Evolutionary conservation across 2,113 vertebrate genomes (phyloP).

Genomic region (Bothrops jararaca): DNA sequence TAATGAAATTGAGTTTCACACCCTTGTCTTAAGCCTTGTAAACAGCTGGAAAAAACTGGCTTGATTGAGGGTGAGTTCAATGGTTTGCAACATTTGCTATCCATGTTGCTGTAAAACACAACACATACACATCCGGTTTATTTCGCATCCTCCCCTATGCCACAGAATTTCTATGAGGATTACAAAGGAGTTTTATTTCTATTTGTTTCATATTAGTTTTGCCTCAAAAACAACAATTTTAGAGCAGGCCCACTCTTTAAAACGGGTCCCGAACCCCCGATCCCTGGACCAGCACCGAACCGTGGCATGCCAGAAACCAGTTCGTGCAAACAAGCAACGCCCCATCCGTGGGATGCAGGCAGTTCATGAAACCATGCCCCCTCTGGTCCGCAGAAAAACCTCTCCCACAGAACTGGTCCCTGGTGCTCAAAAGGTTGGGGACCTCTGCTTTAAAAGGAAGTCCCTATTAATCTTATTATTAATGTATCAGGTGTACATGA

Average conservation of each 20-base stretch:
- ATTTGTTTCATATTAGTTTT: not conserved
- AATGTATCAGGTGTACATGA: not conserved
- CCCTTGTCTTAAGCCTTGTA: too few species aligned
- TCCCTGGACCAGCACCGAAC: too few species aligned
- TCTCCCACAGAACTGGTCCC: too few species aligned
- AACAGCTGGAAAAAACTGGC: too few species aligned
- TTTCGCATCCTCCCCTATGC: not conserved
- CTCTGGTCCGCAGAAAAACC: too few species aligned
- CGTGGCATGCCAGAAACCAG: too few species aligned
- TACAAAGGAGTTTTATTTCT: not conserved
- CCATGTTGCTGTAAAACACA: not conserved
- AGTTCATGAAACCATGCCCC: too few species aligned
- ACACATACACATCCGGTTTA: not conserved
- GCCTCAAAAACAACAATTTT: not conserved
- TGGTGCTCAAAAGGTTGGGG: too few species aligned
- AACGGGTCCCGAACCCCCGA: too few species aligned
- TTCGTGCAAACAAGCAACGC: too few species aligned
- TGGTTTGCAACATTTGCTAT: not conserved
- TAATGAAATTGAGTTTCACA: too few species aligned
- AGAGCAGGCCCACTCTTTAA: not conserved
- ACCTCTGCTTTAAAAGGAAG: not conserved
- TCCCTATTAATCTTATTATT: not conserved
- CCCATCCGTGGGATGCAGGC: too few species aligned
- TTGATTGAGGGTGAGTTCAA: not conserved
- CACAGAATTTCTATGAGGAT: not conserved